phyloP scores from a whole-genome alignment of 2,113 vertebrate species.

The Columbina picui region DNA sequence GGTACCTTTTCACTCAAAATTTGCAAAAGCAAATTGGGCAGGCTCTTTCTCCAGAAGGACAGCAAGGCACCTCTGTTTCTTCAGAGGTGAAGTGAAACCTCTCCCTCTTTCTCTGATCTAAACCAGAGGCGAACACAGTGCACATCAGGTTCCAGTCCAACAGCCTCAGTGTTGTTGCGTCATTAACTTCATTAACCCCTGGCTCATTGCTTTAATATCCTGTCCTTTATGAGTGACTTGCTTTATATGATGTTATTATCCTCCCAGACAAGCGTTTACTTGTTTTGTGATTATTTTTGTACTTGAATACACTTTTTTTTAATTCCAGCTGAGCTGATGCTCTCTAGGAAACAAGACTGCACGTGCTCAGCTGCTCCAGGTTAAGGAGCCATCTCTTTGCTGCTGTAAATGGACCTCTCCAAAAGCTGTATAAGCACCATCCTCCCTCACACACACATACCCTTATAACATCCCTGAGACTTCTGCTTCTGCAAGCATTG shows the following conservation, averaged over 20 bases:
- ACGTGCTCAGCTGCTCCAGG: background rate
- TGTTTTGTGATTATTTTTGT: slow-evolving; percentile 48
- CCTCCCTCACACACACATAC: background rate
- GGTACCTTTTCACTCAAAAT: background rate
- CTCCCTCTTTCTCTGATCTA: background rate
- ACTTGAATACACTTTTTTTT: slow-evolving; percentile 25
- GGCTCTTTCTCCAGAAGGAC: background rate
- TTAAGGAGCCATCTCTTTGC: background rate
- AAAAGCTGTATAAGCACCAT: background rate
- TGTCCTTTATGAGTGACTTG: slow-evolving; percentile 69
- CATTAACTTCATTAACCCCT: background rate
- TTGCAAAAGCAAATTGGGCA: background rate
- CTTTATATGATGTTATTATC: slow-evolving; percentile 67
- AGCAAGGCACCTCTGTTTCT: background rate
- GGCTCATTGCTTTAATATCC: slow-evolving; percentile 73
- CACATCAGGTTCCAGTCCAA: background rate
- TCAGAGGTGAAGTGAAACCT: background rate
- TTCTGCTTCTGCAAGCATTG: background rate
- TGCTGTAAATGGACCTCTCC: background rate
- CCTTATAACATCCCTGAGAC: background rate
- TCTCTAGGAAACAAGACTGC: background rate
- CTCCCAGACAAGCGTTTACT: slow-evolving; percentile 7
- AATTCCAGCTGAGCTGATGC: background rate
- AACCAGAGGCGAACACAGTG: background rate
- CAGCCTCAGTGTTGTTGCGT: background rate